Evolutionary conservation across 2,797 vertebrate genomes (phyloP).

Genomic region (Emydoidea blandingii): DNA sequence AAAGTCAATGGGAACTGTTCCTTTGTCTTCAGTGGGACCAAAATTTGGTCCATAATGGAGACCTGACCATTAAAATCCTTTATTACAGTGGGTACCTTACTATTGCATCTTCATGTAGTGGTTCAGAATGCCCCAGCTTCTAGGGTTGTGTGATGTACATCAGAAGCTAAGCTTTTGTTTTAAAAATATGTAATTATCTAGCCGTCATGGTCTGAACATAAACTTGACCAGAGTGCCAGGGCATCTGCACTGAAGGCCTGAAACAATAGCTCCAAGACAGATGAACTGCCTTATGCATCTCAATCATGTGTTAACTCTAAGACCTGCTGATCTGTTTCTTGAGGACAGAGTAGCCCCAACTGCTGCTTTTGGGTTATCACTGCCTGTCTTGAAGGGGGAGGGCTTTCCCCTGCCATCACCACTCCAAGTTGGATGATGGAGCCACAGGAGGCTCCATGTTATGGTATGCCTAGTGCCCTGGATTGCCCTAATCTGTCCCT

Average conservation of each 20-base stretch:
- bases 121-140: not conserved
- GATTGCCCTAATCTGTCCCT: not conserved
- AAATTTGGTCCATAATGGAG: not conserved
- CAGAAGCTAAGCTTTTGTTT: not conserved
- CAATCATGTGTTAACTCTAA: not conserved
- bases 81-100: not conserved
- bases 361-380: not conserved
- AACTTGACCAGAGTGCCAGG: not conserved
- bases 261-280: not conserved
- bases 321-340: not conserved
- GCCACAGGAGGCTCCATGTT: not conserved
- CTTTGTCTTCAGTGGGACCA: not conserved
- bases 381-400: not conserved
- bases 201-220: not conserved
- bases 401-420: not conserved
- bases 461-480: not conserved
- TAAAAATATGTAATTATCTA: not conserved
- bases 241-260: not conserved
- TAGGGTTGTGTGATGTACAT: not conserved
- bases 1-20: not conserved
- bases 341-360: not conserved
- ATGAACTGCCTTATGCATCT: not conserved
- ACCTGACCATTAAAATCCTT: too few relatives aligned
- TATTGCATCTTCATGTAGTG: not conserved
- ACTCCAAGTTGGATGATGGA: not conserved